These are phyloP conservation scores for Bergia puertoricense DNA, from an alignment of 92 coral and sea anemone genomes.

Conservation along the genomic window DNA sequence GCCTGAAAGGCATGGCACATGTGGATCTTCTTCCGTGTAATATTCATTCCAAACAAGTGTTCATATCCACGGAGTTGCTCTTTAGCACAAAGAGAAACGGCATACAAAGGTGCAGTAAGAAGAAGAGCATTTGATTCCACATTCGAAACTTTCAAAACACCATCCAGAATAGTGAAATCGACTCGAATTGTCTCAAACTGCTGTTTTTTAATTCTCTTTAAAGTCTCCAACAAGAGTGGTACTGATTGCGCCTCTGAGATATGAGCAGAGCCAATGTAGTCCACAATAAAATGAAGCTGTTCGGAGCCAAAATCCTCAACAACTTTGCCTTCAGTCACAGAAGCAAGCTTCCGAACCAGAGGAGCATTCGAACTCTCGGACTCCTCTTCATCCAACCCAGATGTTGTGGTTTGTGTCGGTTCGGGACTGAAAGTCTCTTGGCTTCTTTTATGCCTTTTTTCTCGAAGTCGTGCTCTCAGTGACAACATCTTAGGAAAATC, in stretches of 20 bases:
- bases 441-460: constrained; percentile 52
- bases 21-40: constrained; percentile 89
- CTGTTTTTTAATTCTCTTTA: constrained; percentile 91
- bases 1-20: constrained; percentile 98
- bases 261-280: constrained; percentile 88
- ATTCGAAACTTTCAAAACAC: constrained; percentile 82
- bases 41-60: constrained; percentile 85
- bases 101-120: constrained; percentile 95
- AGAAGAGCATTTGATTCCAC: constrained; percentile 84
- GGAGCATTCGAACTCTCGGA: background rate
- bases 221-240: constrained; percentile 87
- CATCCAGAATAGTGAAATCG: constrained; percentile 88
- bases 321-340: constrained; percentile 59
- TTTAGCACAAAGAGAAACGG: constrained; percentile 95
- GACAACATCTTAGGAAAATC: constrained; percentile 52
- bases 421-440: constrained; percentile 41
- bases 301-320: constrained; percentile 69
- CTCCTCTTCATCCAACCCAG: constrained; percentile 6
- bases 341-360: constrained; percentile 22
- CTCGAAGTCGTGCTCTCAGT: constrained; percentile 57
- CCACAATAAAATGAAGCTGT: constrained; percentile 93
- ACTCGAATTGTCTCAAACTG: constrained; percentile 82
- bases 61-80: constrained; percentile 96
- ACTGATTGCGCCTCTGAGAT: constrained; percentile 95
- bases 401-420: constrained; percentile 26